Evolutionary conservation across 2,888 invertebrate species (phyloP), one percentile per base, ranked within the genome.

Genomic region (Carterocephalus palaemon): DNA sequence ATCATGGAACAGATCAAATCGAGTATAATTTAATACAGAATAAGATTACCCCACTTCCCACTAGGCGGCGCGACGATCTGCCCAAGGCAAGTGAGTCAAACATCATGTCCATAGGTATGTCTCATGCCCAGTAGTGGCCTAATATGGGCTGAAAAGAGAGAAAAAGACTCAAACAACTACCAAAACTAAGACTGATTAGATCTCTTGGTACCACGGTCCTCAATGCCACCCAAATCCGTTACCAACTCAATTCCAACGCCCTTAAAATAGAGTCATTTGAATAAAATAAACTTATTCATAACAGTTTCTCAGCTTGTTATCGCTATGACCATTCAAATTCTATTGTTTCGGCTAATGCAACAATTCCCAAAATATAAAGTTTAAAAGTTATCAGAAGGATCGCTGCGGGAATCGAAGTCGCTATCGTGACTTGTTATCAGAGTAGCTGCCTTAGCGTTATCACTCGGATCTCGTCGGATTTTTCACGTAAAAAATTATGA

Each of bases 391-490:
- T 82, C 80, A 65, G 46, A 52, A 52, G 60, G 63, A 60, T 81
- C 79, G 62, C 56, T 64, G 58, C 64, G 73, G 77, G 82, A 78
- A 78, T 80, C 82, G 74, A 80, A 81, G 67, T 55, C 48, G 63
- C 67, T 83, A 84, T 84, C 83, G 53, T 43, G 46, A 48, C 66
- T 56, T 66, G 51, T 58, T 59, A 82, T 82, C 82, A 62, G 61
- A 64, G 57, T 61, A 57, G 65, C 64, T 57, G 61, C 58, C 54
- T 58, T 51, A 53, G 51, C 47, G 38, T 53, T 64, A 65, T 65
- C 64, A n/a, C 28, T 28, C 23, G 41, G 50, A 64, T 64, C 62
- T 53, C 46, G 52, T 28, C 47, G 54, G 49, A 50, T 60, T 62
- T 62, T 63, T 63, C 51, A 53, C 48, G 53, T 57, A 54, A 56